phyloP scores from a whole-genome alignment of 2,113 vertebrate species.

The Chelonoidis abingdonii region DNA sequence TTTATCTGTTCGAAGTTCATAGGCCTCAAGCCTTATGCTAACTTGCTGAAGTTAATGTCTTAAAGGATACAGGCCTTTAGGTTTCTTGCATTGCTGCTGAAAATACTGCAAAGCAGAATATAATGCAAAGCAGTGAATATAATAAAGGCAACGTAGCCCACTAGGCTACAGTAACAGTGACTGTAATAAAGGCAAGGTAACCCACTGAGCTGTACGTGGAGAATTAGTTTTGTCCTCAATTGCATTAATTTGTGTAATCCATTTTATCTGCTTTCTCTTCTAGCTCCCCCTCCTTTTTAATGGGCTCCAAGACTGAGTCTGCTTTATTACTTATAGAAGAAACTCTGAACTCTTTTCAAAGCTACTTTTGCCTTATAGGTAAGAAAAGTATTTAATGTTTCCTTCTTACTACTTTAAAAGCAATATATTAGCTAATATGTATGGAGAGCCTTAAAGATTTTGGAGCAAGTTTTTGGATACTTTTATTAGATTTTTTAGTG shows the following conservation, averaged over 20 bases:
- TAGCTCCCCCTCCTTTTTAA: not conserved
- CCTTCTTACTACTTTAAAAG: not conserved
- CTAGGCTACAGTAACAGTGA: too few relatives aligned
- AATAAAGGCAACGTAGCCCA: too few relatives aligned
- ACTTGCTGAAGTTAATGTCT: too few relatives aligned
- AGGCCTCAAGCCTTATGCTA: too few relatives aligned
- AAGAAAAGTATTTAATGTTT: not conserved
- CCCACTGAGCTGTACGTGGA: too few relatives aligned
- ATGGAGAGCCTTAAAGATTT: not conserved
- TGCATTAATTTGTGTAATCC: not conserved
- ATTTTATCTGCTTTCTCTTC: not conserved
- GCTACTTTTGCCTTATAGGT: not conserved
- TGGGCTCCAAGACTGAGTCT: not conserved
- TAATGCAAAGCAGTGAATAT: too few relatives aligned
- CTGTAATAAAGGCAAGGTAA: too few relatives aligned
- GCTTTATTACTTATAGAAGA: not conserved
- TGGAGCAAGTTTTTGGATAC: fast-evolving
- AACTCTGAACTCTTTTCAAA: not conserved
- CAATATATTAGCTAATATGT: not conserved
- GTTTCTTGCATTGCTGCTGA: too few relatives aligned
- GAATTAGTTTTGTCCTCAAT: not conserved
- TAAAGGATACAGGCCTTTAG: too few relatives aligned
- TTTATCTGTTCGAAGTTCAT: too few relatives aligned
- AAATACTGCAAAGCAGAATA: too few relatives aligned
- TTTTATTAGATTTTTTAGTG: not conserved